These are phyloP conservation scores for Cottus gobio DNA, from an alignment of 2,113 vertebrate genomes.

Conservation along the genomic window DNA sequence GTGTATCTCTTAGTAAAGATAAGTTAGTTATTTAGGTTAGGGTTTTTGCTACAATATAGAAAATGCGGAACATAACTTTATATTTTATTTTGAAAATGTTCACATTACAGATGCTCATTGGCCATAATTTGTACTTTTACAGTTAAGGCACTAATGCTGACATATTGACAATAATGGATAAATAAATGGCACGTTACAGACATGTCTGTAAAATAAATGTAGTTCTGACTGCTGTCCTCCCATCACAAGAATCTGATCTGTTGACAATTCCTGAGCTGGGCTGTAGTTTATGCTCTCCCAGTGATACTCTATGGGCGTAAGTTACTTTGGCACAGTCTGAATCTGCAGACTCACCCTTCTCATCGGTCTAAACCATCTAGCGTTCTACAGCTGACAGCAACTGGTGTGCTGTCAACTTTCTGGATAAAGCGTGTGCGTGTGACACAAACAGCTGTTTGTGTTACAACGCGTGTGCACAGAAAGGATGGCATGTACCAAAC, in stretches of 20 bases:
- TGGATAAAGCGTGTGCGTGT: neutral
- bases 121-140: neutral
- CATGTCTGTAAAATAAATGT: neutral
- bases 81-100: neutral
- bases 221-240: neutral
- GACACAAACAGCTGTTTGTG: neutral
- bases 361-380: neutral
- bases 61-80: no score
- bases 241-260: neutral
- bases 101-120: neutral
- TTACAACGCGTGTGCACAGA: neutral
- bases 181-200: neutral
- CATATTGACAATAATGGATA: neutral
- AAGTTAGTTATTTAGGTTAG: neutral
- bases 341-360: neutral
- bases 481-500: neutral
- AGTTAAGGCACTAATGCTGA: neutral
- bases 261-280: neutral
- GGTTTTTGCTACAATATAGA: neutral
- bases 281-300: neutral
- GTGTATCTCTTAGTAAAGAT: neutral
- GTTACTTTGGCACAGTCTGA: neutral
- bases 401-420: neutral
- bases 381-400: neutral
- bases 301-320: neutral